phyloP scores from a whole-genome alignment of 2,797 vertebrate species.

The Pseudochromis fuscus region DNA sequence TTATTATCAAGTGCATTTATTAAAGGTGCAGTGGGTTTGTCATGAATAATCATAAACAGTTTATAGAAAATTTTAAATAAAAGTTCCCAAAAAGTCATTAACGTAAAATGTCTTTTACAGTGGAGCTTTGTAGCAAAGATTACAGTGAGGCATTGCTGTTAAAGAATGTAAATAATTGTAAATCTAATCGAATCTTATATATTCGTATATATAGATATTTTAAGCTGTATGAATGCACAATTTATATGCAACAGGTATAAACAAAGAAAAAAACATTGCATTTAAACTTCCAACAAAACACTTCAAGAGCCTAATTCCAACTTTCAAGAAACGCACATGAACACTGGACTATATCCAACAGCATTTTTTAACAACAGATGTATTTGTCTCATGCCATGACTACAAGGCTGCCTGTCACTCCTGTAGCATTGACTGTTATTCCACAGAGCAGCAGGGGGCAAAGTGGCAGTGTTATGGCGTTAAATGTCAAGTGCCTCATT shows the following conservation, averaged over 20 bases:
- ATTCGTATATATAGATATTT: too few relatives aligned
- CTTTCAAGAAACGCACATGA: not conserved
- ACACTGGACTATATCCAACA: not conserved
- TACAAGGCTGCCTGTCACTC: slow-evolving; percentile 38
- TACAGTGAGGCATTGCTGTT: not conserved
- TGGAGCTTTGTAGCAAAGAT: too few relatives aligned
- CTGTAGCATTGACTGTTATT: slow-evolving; percentile 61
- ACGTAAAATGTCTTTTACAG: too few relatives aligned
- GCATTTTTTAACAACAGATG: slow-evolving; percentile 14
- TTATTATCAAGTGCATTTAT: not conserved
- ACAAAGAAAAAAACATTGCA: not conserved
- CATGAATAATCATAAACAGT: not conserved
- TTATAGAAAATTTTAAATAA: too few relatives aligned
- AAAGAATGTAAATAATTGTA: too few relatives aligned
- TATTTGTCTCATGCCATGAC: slow-evolving; percentile 22
- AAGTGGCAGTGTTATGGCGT: slow-evolving; percentile 70
- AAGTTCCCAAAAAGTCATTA: too few relatives aligned
- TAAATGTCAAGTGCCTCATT: slow-evolving; percentile 88
- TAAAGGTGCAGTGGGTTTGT: not conserved
- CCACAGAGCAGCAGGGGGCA: slow-evolving; percentile 70
- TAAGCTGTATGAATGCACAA: too few relatives aligned
- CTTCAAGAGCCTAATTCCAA: not conserved
- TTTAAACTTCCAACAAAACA: not conserved
- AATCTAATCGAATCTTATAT: too few relatives aligned
- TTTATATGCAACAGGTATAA: not conserved